Conservation (phyloP, 2,888 invertebrate genomes). For the Capitulum mitella region DNA sequence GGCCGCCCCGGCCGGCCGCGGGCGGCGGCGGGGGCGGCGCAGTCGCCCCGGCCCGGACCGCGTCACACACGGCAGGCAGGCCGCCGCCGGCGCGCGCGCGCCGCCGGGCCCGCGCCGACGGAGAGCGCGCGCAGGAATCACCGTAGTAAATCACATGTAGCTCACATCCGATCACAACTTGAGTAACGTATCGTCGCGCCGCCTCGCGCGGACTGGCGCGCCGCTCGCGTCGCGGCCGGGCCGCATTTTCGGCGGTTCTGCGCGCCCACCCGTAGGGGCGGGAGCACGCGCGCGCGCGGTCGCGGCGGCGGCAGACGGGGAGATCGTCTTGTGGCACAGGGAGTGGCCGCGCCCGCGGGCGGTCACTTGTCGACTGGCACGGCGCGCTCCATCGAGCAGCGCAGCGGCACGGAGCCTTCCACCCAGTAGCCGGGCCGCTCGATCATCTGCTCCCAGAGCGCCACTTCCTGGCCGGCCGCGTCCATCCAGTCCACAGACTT, state of each 20-base stretch:
- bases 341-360: background rate
- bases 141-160: background rate
- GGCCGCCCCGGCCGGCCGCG: background rate
- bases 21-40: background rate
- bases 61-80: background rate
- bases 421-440: constrained; percentile 94
- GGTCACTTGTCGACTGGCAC: background rate
- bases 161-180: too few relatives aligned
- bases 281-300: background rate
- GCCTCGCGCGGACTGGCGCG: too few relatives aligned
- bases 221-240: too few relatives aligned
- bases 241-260: too few relatives aligned
- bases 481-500: constrained; percentile 68
- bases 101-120: background rate
- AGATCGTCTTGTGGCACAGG: background rate
- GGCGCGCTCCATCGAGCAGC: constrained; percentile 49
- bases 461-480: constrained; percentile 78
- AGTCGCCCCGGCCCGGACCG: background rate
- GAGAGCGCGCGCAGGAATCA: background rate
- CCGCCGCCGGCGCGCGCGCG: background rate
- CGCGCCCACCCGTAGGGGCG: background rate
- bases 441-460: constrained; percentile 89
- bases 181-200: too few relatives aligned
- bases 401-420: constrained; percentile 79
- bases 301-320: background rate